Conservation (phyloP, 2,797 vertebrate genomes). For the Lithobates sylvaticus region DNA sequence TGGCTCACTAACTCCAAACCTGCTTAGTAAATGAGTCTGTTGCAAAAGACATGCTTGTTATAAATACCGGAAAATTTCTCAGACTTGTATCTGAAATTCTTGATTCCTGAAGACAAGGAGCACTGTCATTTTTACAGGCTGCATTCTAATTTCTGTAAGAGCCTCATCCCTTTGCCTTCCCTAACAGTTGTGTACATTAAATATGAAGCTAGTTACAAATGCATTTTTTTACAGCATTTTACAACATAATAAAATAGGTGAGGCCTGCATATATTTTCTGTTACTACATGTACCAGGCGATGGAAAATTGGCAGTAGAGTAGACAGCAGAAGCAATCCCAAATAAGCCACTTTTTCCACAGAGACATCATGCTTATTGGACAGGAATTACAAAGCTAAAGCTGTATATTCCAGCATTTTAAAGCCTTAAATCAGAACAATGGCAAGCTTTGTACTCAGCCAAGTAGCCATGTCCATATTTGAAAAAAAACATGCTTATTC, state of each 20-base stretch:
- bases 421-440: not conserved
- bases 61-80: not conserved
- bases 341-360: not conserved
- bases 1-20: not conserved
- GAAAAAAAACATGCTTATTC: not conserved
- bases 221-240: not conserved
- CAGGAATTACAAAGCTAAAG: not conserved
- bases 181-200: not conserved
- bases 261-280: not conserved
- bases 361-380: not conserved
- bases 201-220: not conserved
- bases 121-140: not conserved
- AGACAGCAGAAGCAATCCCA: not conserved
- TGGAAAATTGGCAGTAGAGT: not conserved
- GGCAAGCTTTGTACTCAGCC: not conserved
- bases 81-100: not conserved
- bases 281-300: not conserved
- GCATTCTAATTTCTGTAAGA: not conserved
- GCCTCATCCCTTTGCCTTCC: not conserved
- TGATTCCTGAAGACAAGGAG: not conserved
- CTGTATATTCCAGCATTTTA: not conserved
- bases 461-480: not conserved
- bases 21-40: not conserved
- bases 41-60: not conserved
- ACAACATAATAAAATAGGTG: constrained; percentile 3